These are phyloP conservation scores for Rosalia funebris DNA, from an alignment of 2,888 invertebrate species.

Conservation along the genomic window DNA sequence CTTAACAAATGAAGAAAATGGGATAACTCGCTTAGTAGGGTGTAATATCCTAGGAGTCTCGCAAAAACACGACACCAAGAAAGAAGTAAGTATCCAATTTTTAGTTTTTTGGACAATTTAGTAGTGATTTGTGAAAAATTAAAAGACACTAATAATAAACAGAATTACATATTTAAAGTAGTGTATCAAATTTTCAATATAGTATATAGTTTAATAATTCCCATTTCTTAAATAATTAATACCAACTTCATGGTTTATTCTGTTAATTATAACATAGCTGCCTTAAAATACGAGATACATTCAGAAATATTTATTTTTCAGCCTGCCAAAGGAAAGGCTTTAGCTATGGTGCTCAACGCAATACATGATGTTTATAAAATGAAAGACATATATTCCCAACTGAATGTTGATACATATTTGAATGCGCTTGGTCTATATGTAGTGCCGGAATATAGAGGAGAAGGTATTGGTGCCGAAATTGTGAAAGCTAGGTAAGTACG, in stretches of 20 bases:
- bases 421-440: conserved; percentile 15
- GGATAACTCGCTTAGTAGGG: neutral
- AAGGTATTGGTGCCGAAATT: conserved; percentile 2
- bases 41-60: conserved; percentile 4
- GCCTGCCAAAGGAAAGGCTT: neutral
- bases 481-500: conserved; percentile 19
- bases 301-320: conserved; percentile 1
- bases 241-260: no score
- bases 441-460: conserved; percentile 10
- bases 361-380: neutral
- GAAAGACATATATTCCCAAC: conserved; percentile 1
- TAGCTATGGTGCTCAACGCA: neutral
- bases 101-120: no score
- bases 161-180: no score
- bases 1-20: neutral
- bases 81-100: neutral
- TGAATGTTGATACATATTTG: conserved; percentile 8
- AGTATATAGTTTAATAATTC: no score
- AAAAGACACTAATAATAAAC: no score
- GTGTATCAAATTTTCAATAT: no score
- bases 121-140: no score
- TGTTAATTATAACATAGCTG: no score
- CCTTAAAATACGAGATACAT: no score
- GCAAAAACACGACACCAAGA: neutral
- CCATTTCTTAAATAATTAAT: neutral